These are phyloP conservation scores for Oriolus oriolus DNA, from an alignment of 2,113 vertebrate genomes.

Conservation along the genomic window DNA sequence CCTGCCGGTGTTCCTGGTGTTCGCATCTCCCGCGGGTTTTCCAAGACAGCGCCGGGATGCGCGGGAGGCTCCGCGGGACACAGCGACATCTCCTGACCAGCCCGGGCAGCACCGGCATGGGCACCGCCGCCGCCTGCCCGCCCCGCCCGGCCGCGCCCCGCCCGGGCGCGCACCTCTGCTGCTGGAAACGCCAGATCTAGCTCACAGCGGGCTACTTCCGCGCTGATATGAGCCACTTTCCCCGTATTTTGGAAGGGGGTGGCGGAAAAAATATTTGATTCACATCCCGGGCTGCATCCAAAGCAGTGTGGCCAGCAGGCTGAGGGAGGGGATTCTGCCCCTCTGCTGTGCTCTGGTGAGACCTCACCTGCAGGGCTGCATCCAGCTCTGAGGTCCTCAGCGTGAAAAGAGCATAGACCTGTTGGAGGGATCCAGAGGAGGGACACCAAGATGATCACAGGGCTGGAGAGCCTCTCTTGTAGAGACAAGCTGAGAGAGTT, in stretches of 20 bases:
- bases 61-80: not conserved
- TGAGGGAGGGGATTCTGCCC: not conserved
- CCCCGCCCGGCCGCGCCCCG: too few relatives aligned
- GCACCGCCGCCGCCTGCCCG: not conserved
- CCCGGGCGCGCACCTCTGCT: not conserved
- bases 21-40: accelerated
- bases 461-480: not conserved
- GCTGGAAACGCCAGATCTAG: accelerated
- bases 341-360: not conserved
- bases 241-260: not conserved
- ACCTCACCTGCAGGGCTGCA: not conserved
- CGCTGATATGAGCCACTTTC: accelerated
- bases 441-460: not conserved
- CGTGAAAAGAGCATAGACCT: too few relatives aligned
- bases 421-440: not conserved
- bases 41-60: too few relatives aligned
- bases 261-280: not conserved
- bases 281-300: not conserved
- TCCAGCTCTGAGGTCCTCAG: not conserved
- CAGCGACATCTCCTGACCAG: constrained; percentile 17
- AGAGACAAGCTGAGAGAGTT: not conserved
- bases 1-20: accelerated
- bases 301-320: not conserved
- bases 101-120: too few relatives aligned
- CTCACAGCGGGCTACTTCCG: too few relatives aligned